phyloP scores from a whole-genome alignment of 2,113 vertebrate species.

The Microcebus murinus region DNA sequence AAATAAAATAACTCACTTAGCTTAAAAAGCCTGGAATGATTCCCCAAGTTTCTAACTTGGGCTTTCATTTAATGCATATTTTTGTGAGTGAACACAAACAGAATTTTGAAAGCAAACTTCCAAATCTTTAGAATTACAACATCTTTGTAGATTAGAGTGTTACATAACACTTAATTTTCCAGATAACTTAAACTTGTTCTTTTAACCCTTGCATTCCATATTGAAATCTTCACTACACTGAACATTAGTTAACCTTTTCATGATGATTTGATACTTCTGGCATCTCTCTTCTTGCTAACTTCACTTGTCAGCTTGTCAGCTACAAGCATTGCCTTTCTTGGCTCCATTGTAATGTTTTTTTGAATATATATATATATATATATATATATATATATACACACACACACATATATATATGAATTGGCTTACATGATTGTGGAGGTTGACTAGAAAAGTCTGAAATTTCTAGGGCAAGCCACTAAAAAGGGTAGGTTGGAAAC shows the following conservation, averaged over 20 bases:
- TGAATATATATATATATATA: neutral
- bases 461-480: neutral
- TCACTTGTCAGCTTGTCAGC: slow-evolving; percentile 5
- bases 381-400: neutral
- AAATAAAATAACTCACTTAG: slow-evolving; percentile 33
- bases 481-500: neutral
- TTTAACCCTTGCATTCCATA: slow-evolving; percentile 11
- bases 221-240: neutral
- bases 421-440: neutral
- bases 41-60: slow-evolving; percentile 13
- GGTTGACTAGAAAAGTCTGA: neutral
- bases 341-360: slow-evolving; percentile 34
- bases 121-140: neutral
- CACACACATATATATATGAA: neutral
- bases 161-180: neutral
- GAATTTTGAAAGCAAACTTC: slow-evolving; percentile 44
- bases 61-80: slow-evolving; percentile 30
- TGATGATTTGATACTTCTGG: neutral
- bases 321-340: neutral
- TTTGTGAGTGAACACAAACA: slow-evolving; percentile 46
- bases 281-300: neutral
- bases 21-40: slow-evolving; percentile 21
- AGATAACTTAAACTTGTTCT: neutral
- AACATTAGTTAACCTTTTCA: slow-evolving; percentile 9
- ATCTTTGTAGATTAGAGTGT: neutral